Conservation (phyloP, 1,140 invertebrate genomes). For the Bombus superbus region DNA sequence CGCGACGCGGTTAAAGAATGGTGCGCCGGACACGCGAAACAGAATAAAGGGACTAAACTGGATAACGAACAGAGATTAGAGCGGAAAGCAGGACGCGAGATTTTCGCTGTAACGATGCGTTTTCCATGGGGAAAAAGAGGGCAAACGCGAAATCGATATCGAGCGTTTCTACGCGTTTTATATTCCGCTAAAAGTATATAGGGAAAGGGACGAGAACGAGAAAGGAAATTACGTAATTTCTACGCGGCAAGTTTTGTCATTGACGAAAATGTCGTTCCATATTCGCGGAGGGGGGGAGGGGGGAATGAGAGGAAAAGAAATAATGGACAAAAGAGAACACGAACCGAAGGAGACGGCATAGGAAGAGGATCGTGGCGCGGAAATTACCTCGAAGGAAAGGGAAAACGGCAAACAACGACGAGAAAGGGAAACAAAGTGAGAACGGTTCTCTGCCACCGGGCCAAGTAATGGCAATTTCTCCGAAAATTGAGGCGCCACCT, state of each 20-base stretch:
- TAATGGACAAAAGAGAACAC: neutral
- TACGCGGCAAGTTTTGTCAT: neutral
- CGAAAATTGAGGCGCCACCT: constrained; percentile 53
- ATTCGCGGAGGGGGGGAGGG: no score
- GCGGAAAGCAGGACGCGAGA: neutral
- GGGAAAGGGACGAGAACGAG: neutral
- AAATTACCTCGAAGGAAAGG: constrained; percentile 19
- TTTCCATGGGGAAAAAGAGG: neutral
- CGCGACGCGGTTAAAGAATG: neutral
- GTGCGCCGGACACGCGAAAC: neutral
- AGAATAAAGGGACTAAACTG: no score
- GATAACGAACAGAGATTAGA: constrained; percentile 30
- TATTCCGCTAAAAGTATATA: neutral
- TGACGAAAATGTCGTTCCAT: neutral
- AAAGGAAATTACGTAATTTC: neutral
- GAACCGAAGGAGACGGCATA: neutral
- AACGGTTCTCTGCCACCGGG: neutral
- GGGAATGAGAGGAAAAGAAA: neutral
- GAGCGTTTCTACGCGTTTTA: neutral
- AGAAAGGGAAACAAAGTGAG: constrained; percentile 2
- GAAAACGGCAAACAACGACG: constrained; percentile 16
- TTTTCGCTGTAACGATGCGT: neutral
- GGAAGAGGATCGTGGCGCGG: no score
- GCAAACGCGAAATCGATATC: no score
- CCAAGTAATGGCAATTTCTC: constrained; percentile 31